These are phyloP conservation scores for Eurosta solidaginis DNA, from an alignment of 1,140 invertebrate genomes.

Conservation along the genomic window DNA sequence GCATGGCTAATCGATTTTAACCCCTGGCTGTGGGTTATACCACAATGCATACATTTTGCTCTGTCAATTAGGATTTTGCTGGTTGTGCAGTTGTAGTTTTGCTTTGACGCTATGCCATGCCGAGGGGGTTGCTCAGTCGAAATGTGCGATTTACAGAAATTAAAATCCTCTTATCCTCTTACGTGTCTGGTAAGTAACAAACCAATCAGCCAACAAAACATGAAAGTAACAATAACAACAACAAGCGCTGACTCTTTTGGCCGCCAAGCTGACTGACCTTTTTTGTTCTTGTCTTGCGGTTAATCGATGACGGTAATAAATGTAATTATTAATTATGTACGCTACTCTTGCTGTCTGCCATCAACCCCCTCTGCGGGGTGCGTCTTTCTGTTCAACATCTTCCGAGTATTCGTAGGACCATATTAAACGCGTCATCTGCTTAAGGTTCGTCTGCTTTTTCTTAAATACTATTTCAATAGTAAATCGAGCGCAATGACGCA, in stretches of 20 bases:
- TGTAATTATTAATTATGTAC: constrained; percentile 22
- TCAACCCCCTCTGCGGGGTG: background rate
- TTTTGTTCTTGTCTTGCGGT: background rate
- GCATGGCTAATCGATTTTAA: constrained; percentile 50
- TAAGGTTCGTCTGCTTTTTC: background rate
- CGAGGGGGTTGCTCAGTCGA: background rate
- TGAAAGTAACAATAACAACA: background rate
- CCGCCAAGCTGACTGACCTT: background rate
- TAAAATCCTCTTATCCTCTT: constrained; percentile 4
- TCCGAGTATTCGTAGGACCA: too few relatives aligned
- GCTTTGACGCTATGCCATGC: background rate
- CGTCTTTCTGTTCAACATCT: background rate
- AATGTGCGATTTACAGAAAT: constrained; percentile 1
- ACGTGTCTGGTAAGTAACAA: background rate
- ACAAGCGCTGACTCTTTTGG: background rate
- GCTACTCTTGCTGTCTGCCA: background rate
- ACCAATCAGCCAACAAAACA: constrained; percentile 7
- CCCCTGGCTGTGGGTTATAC: background rate
- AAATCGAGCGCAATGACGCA: constrained; percentile 24
- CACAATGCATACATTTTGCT: background rate
- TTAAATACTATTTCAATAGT: background rate
- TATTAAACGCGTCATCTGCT: constrained; percentile 15
- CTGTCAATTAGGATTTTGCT: background rate
- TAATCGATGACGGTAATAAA: constrained; percentile 25
- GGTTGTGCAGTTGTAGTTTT: background rate